These are phyloP conservation scores for Drosophila hydei DNA, from an alignment of 1,140 invertebrate species.

Conservation along the genomic window DNA sequence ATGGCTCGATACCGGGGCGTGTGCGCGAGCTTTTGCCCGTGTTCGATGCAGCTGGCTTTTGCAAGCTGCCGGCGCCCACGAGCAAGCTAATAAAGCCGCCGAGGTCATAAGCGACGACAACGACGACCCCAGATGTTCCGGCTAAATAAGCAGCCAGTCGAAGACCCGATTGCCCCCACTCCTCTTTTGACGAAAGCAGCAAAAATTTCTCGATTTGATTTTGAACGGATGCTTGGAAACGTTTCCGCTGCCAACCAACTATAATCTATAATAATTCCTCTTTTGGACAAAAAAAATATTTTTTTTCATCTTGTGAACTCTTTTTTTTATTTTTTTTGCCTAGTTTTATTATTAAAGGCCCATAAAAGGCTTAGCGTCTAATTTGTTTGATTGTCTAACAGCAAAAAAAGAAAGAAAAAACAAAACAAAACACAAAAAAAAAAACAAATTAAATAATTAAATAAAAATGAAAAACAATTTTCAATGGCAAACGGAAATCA, in stretches of 20 bases:
- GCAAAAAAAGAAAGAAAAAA: conserved; percentile 53
- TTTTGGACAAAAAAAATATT: conserved; percentile 47
- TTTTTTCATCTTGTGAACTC: conserved; percentile 41
- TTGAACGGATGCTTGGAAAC: conserved; percentile 53
- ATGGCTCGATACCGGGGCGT: conserved; percentile 87
- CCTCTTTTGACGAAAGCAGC: conserved; percentile 29
- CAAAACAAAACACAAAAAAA: conserved; percentile 46
- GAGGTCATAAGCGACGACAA: conserved; percentile 66
- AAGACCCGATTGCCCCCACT: conserved; percentile 3
- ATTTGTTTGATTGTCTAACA: conserved; percentile 82
- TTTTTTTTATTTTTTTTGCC: conserved; percentile 54
- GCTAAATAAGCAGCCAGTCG: conserved; percentile 47
- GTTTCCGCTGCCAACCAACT: conserved; percentile 54
- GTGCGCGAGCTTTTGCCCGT: conserved; percentile 91
- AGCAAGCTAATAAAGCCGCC: conserved; percentile 90
- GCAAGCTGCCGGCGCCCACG: conserved; percentile 90
- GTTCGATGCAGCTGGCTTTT: conserved; percentile 91
- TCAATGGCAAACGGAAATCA: conserved; percentile 58
- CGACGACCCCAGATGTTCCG: conserved; percentile 47
- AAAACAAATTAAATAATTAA: conserved; percentile 35
- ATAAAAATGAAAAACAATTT: conserved; percentile 57
- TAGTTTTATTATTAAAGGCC: conserved; percentile 73
- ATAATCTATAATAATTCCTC: conserved; percentile 63
- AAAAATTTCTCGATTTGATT: conserved; percentile 42
- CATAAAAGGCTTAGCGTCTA: conserved; percentile 77